phyloP scores from a whole-genome alignment of 2,113 vertebrate genomes.

The Antigone vipio region DNA sequence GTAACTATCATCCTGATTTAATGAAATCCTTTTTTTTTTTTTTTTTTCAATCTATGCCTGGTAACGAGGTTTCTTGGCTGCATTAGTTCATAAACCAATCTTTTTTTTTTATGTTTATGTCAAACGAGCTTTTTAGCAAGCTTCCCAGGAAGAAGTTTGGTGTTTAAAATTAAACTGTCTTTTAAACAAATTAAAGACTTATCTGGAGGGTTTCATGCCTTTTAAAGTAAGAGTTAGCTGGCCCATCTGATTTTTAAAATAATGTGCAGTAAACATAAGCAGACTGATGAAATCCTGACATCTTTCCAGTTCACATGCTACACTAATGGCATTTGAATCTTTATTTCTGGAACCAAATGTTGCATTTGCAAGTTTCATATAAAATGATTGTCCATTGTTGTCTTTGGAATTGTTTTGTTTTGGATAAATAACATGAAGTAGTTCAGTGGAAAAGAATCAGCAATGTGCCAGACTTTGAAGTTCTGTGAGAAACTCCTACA shows the following conservation, averaged over 20 bases:
- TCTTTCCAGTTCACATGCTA: background rate
- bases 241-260: constrained; percentile 13
- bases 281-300: constrained; percentile 24
- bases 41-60: background rate
- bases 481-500: background rate
- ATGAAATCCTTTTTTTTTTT: background rate
- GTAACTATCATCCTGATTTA: background rate
- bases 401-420: background rate
- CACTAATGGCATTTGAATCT: background rate
- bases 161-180: constrained; percentile 61
- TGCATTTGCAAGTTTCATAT: background rate
- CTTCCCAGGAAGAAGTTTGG: constrained; percentile 34
- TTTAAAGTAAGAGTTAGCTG: constrained; percentile 59
- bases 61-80: background rate
- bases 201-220: constrained; percentile 36
- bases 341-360: background rate
- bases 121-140: constrained; percentile 61
- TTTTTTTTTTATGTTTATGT: constrained; percentile 22
- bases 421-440: background rate
- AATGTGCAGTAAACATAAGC: constrained; percentile 41
- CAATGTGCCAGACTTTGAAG: background rate
- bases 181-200: constrained; percentile 59
- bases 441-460: background rate
- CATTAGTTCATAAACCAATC: background rate
- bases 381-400: background rate